Evolutionary conservation across 2,113 vertebrate species (phyloP), one percentile per base, ranked within the genome.

Genomic region (human): DNA sequence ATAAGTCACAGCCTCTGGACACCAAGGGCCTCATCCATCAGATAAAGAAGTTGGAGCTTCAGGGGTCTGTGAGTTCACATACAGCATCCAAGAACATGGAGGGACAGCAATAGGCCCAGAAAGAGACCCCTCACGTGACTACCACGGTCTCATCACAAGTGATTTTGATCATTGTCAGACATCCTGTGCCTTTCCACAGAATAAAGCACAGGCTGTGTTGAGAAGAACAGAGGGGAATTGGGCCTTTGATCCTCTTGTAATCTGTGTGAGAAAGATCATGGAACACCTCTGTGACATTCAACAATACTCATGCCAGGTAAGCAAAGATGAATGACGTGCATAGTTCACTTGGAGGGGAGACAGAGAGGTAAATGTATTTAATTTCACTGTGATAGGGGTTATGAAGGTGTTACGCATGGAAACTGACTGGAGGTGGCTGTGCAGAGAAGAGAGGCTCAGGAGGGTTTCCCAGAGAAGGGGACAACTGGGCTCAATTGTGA

Each of bases 401-500:
- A 43, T 6, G 32, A 38, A 80, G 23, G 6, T 57, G 64, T 48
- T 14, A 40, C 17, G 8, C 48, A 18, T 22, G 30, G 73, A 86
- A 61, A 79, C 59, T 52, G 45, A 27, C 22, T 45, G 30, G 52
- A 43, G n/a, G 11, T 73, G 76, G 18, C 66, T 88, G 8, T 70
- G 25, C 6, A 22, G 79, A 72, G 11, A 72, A 64, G 25, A 80
- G 12, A 59, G 35, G 20, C 61, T 23, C 55, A 27, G 30, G 12
- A 70, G 66, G 57, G 16, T 48, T 85, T 93, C 40, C 79, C 78
- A 75, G 81, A 48, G 50, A 35, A 80, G 38, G 57, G 8, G 70
- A 1, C 7, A 6, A 20, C 10, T 11, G 35, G n/a, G 8, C 23
- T 10, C 11, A n/a, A 35, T n/a, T 9, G 14, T 10, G 35, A 68